phyloP scores from a whole-genome alignment of 2,888 invertebrate genomes.

The Ctenicera cuprea region DNA sequence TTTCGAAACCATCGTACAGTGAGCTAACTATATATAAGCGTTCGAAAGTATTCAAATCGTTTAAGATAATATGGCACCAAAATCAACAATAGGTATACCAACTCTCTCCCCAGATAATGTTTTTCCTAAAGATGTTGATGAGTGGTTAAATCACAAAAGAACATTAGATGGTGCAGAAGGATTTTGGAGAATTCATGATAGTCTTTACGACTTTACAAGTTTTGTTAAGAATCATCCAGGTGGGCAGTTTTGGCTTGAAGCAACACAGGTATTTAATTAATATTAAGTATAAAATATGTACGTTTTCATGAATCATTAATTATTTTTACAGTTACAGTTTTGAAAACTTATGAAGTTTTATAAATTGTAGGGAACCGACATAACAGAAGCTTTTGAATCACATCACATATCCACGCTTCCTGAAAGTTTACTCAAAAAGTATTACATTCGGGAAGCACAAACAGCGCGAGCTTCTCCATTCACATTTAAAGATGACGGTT shows the following conservation, averaged over 20 bases:
- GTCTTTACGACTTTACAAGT: constrained; percentile 87
- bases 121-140: constrained; percentile 16
- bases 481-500: constrained; percentile 84
- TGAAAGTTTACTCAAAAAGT: constrained; percentile 78
- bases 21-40: too few relatives aligned
- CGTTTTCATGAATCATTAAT: too few relatives aligned
- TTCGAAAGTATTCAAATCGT: too few relatives aligned
- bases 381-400: constrained; percentile 77
- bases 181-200: constrained; percentile 84
- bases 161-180: constrained; percentile 83
- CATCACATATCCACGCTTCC: constrained; percentile 79
- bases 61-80: too few relatives aligned
- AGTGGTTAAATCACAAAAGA: constrained; percentile 80
- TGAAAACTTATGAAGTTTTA: too few relatives aligned
- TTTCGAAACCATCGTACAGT: too few relatives aligned
- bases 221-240: constrained; percentile 91
- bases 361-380: constrained; percentile 36
- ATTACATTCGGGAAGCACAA: constrained; percentile 78
- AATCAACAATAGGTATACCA: constrained; percentile 7
- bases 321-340: too few relatives aligned
- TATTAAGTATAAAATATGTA: too few relatives aligned
- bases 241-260: constrained; percentile 83
- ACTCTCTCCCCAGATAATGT: not conserved
- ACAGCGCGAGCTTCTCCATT: constrained; percentile 81
- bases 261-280: constrained; percentile 76